Evolutionary conservation across 2,797 vertebrate species (phyloP).

Genomic region (Poliocrania exsul): DNA sequence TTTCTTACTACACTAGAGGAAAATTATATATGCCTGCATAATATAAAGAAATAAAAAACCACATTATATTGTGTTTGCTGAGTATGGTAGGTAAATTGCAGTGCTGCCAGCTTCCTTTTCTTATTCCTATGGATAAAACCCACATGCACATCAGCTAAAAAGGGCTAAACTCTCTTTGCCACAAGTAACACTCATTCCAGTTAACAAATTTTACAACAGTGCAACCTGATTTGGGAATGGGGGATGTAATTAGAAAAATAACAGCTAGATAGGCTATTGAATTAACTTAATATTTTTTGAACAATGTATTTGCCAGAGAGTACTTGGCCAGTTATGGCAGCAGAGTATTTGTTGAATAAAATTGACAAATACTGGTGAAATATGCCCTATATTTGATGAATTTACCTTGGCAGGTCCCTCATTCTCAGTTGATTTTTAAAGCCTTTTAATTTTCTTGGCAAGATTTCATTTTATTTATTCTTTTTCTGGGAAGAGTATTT

Average conservation of each 20-base stretch:
- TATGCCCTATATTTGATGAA: not conserved
- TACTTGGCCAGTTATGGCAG: not conserved
- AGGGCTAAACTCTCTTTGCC: not conserved
- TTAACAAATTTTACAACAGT: not conserved
- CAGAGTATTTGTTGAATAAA: not conserved
- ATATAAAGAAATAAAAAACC: not conserved
- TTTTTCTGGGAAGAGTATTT: not conserved
- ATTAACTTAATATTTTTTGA: not conserved
- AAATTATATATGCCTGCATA: not conserved
- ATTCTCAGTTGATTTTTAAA: not conserved
- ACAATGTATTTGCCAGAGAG: not conserved
- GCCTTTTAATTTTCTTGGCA: not conserved
- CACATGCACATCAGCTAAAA: not conserved
- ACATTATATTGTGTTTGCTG: not conserved
- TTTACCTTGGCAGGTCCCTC: not conserved
- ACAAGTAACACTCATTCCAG: not conserved
- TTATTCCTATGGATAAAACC: not conserved
- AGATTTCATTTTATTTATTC: not conserved
- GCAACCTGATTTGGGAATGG: not conserved
- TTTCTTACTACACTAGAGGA: not conserved
- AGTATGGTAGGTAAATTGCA: not conserved
- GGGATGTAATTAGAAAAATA: not conserved
- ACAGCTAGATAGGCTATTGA: not conserved
- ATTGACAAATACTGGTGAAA: not conserved
- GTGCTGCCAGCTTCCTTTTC: not conserved